phyloP scores from a whole-genome alignment of 2,888 invertebrate genomes.

The Eurytoma adleriae region DNA sequence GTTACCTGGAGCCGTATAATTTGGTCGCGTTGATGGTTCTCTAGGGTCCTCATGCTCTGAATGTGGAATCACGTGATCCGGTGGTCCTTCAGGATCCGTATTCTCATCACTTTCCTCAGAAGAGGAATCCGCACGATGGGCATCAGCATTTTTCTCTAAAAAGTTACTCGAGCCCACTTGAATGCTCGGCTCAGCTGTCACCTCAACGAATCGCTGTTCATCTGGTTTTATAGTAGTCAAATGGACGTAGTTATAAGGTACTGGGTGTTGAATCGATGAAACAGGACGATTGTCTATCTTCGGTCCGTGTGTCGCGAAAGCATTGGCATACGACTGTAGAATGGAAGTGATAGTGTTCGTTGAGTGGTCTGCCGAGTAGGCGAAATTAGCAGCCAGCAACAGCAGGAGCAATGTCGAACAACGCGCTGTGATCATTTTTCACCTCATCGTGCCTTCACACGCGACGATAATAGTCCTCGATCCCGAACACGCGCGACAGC shows the following conservation, averaged over 20 bases:
- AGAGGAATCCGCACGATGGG: constrained; percentile 14
- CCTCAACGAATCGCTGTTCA: not conserved
- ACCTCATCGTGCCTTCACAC: constrained; percentile 48
- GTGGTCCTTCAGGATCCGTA: constrained; percentile 60
- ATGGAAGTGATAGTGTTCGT: constrained; percentile 19
- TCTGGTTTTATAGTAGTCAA: constrained; percentile 8
- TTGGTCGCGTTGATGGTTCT: constrained; percentile 71
- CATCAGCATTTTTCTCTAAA: too few relatives aligned
- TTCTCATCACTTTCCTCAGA: constrained; percentile 19
- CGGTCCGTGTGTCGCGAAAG: constrained; percentile 9
- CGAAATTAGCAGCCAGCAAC: not conserved
- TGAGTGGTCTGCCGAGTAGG: constrained; percentile 1
- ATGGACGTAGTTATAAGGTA: not conserved
- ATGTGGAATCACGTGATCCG: constrained; percentile 67
- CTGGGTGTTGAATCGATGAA: too few relatives aligned
- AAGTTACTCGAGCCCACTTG: too few relatives aligned
- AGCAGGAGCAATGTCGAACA: constrained; percentile 27
- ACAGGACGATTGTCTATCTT: too few relatives aligned
- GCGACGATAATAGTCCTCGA: not conserved
- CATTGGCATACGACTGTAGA: constrained; percentile 36
- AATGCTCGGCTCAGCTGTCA: not conserved
- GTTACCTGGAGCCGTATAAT: constrained; percentile 68
- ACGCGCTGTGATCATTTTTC: constrained; percentile 41
- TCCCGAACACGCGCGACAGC: too few relatives aligned
- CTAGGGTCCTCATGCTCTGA: constrained; percentile 72